Evolutionary conservation across 2,113 vertebrate genomes (phyloP).

Genomic region (Natator depressus): DNA sequence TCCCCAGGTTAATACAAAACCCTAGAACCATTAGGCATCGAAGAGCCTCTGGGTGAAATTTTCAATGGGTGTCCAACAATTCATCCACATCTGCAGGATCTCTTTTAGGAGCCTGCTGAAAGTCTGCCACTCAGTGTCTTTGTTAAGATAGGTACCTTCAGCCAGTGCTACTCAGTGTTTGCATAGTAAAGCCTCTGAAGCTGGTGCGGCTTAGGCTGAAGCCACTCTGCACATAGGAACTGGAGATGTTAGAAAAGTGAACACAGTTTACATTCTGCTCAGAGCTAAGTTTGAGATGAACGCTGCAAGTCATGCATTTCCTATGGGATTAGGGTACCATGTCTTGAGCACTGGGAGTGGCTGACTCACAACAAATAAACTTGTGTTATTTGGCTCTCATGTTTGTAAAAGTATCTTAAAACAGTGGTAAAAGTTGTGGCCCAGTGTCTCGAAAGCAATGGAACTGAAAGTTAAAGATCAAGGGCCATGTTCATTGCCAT

Average conservation of each 20-base stretch:
- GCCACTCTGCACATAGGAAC: background rate
- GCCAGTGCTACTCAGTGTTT: background rate
- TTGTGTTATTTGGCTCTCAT: constrained; percentile 2
- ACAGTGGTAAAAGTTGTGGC: background rate
- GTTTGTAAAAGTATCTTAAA: background rate
- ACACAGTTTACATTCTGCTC: background rate
- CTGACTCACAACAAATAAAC: background rate
- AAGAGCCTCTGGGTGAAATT: background rate
- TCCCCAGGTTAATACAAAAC: background rate
- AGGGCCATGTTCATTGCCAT: background rate
- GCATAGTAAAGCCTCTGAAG: background rate
- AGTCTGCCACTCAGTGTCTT: fast-evolving
- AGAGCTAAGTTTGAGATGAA: background rate
- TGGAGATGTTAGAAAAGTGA: background rate
- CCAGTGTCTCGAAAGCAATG: background rate
- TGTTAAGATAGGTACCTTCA: background rate
- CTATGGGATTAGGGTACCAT: background rate
- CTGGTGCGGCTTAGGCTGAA: background rate
- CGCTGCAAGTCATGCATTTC: background rate
- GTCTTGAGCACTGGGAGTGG: background rate
- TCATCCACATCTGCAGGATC: background rate
- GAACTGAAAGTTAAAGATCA: background rate
- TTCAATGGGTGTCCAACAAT: background rate
- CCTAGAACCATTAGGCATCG: background rate
- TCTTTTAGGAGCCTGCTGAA: background rate